Conservation (phyloP, 1,140 invertebrate species). For the Agrilus planipennis region DNA sequence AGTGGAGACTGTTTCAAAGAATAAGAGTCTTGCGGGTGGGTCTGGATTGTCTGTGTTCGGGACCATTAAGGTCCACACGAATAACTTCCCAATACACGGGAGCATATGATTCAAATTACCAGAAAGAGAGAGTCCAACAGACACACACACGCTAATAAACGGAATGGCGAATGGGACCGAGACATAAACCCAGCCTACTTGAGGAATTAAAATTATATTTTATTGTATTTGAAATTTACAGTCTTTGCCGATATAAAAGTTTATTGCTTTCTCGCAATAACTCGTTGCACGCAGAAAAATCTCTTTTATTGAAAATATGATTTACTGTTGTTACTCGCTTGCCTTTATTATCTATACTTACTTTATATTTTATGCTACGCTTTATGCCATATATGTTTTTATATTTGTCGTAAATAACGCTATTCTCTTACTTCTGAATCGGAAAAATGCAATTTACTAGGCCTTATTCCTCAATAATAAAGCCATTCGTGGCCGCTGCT, state of each 20-base stretch:
- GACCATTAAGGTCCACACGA: too few relatives aligned
- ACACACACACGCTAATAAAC: too few relatives aligned
- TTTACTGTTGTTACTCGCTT: slow-evolving; percentile 19
- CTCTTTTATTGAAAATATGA: slow-evolving; percentile 22
- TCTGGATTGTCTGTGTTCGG: too few relatives aligned
- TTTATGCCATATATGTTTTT: slow-evolving; percentile 2
- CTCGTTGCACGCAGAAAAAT: slow-evolving; percentile 17
- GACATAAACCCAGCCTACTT: slow-evolving; percentile 13
- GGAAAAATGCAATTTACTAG: too few relatives aligned
- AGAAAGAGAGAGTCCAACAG: too few relatives aligned
- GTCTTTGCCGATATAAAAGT: slow-evolving; percentile 18
- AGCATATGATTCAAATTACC: too few relatives aligned
- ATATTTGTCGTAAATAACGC: not conserved
- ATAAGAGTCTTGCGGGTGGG: too few relatives aligned
- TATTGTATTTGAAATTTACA: slow-evolving; percentile 21
- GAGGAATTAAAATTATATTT: slow-evolving; percentile 19
- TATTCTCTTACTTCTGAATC: not conserved
- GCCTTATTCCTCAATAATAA: not conserved
- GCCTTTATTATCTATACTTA: slow-evolving; percentile 15
- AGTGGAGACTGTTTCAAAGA: too few relatives aligned
- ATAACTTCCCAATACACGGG: too few relatives aligned
- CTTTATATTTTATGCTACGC: slow-evolving; percentile 7
- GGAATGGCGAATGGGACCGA: too few relatives aligned
- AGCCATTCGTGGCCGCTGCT: too few relatives aligned
- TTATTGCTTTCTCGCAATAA: slow-evolving; percentile 19